Conservation (phyloP, 2,888 invertebrate genomes). For the Xestoiulus laeticollis region DNA sequence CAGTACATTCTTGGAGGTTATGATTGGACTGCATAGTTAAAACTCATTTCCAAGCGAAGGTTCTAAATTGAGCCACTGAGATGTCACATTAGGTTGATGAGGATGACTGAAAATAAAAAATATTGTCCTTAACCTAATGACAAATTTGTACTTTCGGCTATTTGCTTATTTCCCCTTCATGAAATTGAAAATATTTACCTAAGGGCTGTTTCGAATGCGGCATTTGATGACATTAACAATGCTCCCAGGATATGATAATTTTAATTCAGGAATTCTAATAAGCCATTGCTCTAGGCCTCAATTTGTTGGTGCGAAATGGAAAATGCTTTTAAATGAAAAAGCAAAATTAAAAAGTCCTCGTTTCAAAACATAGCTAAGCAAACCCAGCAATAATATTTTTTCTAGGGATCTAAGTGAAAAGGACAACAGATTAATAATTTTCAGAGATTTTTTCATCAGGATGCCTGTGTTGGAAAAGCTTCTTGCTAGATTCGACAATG, state of each 20-base stretch:
- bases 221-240: background rate
- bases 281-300: background rate
- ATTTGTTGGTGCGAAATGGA: background rate
- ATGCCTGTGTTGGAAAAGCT: background rate
- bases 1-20: too few species aligned
- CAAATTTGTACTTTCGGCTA: background rate
- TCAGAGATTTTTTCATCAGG: background rate
- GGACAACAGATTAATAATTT: background rate
- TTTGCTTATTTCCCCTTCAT: background rate
- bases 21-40: too few species aligned
- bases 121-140: background rate
- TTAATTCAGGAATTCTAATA: background rate
- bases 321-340: background rate
- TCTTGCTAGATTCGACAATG: background rate
- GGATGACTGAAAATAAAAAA: background rate
- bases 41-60: too few species aligned
- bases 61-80: too few species aligned
- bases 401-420: background rate
- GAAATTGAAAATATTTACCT: background rate
- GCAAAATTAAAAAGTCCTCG: background rate
- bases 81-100: too few species aligned
- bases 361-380: too few species aligned
- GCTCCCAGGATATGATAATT: background rate
- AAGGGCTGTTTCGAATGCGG: background rate
- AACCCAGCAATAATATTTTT: background rate